Percentiles rank a stretch among this genome's conserved stretches.
Evolutionary conservation across 1,140 invertebrate species (phyloP).

Genomic region (Thaumetopoea pityocampa): DNA sequence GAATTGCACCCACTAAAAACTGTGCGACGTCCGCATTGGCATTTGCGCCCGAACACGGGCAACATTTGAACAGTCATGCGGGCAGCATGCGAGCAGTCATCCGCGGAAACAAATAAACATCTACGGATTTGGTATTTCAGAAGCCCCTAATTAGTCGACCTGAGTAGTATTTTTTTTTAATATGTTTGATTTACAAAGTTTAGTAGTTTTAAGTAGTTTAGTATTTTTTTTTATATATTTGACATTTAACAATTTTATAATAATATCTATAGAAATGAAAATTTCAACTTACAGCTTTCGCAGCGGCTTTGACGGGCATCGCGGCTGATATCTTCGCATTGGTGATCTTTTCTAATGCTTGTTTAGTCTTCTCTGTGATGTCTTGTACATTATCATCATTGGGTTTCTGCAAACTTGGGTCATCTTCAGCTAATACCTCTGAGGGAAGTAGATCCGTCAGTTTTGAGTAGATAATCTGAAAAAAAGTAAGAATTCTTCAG

Average conservation of each 20-base stretch:
- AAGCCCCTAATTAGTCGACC: no score
- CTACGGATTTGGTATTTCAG: no score
- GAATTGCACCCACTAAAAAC: no score
- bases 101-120: no score
- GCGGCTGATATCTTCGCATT: conserved; percentile 94
- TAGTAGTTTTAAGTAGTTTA: background rate
- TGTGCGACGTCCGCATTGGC: no score
- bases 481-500: conserved; percentile 15
- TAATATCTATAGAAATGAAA: background rate
- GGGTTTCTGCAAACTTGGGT: conserved; percentile 91
- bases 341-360: conserved; percentile 91
- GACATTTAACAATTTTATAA: background rate
- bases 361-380: conserved; percentile 89
- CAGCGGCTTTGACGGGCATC: conserved; percentile 82
- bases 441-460: conserved; percentile 94
- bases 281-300: conserved; percentile 67
- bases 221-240: background rate
- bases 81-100: no score
- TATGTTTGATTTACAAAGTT: background rate
- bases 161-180: no score
- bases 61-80: no score
- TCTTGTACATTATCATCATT: conserved; percentile 90
- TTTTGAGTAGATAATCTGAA: conserved; percentile 95
- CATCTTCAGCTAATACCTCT: conserved; percentile 94
- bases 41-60: no score